Evolutionary conservation across 2,888 invertebrate genomes (phyloP).

Genomic region (Meghimatium bilineatum): DNA sequence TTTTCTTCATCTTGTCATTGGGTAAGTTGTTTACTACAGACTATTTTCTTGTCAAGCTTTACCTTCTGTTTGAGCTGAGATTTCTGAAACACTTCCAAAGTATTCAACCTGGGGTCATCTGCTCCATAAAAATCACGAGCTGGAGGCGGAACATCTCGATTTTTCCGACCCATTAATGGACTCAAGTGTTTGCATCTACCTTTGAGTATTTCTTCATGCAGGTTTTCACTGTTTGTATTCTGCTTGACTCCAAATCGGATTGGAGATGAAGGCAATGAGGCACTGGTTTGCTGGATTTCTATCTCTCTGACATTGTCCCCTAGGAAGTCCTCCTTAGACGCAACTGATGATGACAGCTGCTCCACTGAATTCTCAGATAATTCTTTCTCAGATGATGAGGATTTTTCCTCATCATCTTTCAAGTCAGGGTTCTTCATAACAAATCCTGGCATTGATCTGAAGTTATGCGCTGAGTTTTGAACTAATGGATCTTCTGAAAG

Average conservation of each 20-base stretch:
- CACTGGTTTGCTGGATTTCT: conserved; percentile 65
- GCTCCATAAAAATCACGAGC: conserved; percentile 62
- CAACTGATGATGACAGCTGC: not conserved
- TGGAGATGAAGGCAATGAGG: conserved; percentile 74
- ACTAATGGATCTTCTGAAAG: conserved; percentile 42
- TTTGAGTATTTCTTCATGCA: conserved; percentile 66
- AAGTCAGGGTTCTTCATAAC: conserved; percentile 47
- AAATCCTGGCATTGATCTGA: conserved; percentile 49
- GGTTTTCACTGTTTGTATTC: conserved; percentile 61
- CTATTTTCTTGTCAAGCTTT: not conserved
- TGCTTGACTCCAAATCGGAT: conserved; percentile 61
- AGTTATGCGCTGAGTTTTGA: conserved; percentile 38
- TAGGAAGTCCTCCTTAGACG: not conserved
- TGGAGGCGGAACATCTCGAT: conserved; percentile 56
- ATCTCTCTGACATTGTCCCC: conserved; percentile 36
- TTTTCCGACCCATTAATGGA: conserved; percentile 68
- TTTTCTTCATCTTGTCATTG: no score
- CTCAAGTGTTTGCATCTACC: conserved; percentile 69
- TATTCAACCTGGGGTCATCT: conserved; percentile 67
- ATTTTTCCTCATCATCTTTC: not conserved
- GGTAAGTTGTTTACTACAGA: no score
- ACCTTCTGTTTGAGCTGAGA: conserved; percentile 76
- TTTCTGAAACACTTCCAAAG: conserved; percentile 75
- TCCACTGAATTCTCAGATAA: not conserved
- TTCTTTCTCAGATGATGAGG: not conserved